Evolutionary conservation across 2,797 vertebrate genomes (phyloP).

Genomic region (Scolopax rusticola): DNA sequence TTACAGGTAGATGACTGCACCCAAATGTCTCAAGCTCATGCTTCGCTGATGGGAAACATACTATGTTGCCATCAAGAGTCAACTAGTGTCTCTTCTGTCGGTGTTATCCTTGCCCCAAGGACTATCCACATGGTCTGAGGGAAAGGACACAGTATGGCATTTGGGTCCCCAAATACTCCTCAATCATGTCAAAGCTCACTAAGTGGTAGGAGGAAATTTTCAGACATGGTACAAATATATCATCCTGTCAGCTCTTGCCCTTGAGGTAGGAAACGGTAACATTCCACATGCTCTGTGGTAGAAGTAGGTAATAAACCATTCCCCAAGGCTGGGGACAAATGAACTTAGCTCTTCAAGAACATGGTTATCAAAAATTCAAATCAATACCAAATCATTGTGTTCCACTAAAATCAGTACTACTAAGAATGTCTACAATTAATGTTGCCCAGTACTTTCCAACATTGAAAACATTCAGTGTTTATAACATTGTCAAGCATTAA

Average conservation of each 20-base stretch:
- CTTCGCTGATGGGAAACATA: background rate
- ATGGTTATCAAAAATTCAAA: background rate
- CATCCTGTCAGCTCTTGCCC: background rate
- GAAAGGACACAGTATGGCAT: background rate
- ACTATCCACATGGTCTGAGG: background rate
- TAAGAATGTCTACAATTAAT: background rate
- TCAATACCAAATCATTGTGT: background rate
- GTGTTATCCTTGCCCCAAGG: background rate
- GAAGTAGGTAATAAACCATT: background rate
- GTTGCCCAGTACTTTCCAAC: background rate
- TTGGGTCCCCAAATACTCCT: background rate
- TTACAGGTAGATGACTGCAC: background rate
- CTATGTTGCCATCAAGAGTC: background rate
- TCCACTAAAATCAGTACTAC: background rate
- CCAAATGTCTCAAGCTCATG: background rate
- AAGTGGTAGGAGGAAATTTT: background rate
- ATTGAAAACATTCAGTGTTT: background rate
- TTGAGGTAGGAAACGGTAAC: fast-evolving
- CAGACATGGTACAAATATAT: background rate
- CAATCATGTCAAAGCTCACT: background rate
- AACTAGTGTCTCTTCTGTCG: background rate
- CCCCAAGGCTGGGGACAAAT: background rate
- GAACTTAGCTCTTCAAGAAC: background rate
- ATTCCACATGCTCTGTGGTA: background rate
- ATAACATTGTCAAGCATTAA: background rate